Conservation (phyloP, 2,888 invertebrate genomes). For the Amphipoea lucens region DNA sequence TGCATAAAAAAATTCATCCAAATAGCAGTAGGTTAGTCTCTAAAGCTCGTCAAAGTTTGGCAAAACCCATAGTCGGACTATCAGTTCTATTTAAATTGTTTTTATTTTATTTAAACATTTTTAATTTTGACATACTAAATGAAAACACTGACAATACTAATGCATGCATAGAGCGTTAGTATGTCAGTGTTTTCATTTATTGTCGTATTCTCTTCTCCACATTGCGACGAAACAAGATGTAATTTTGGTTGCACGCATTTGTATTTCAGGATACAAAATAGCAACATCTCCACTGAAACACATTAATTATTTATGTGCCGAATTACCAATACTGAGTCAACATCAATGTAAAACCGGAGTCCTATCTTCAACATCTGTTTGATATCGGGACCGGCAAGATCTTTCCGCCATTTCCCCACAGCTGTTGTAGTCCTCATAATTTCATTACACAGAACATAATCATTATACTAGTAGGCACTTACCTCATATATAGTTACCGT, state of each 20-base stretch:
- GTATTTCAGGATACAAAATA: slow-evolving; percentile 2
- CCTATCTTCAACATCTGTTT: background rate
- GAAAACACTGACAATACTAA: too few relatives aligned
- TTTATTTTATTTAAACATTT: background rate
- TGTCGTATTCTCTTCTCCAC: background rate
- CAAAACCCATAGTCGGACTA: too few relatives aligned
- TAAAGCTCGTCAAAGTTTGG: too few relatives aligned
- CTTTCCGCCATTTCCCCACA: slow-evolving; percentile 6
- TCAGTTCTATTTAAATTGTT: too few relatives aligned
- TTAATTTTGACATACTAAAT: background rate
- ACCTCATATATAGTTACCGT: slow-evolving; percentile 46
- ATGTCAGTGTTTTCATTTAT: too few relatives aligned
- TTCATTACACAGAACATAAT: slow-evolving; percentile 27
- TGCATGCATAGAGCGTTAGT: too few relatives aligned
- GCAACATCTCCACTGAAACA: background rate
- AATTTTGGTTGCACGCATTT: background rate
- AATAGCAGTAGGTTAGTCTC: too few relatives aligned
- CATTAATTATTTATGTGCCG: too few relatives aligned
- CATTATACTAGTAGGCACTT: slow-evolving; percentile 44
- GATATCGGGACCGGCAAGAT: background rate
- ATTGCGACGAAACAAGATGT: background rate
- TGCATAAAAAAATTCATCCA: too few relatives aligned
- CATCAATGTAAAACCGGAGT: background rate
- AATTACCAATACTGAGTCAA: background rate
- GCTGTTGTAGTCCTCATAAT: slow-evolving; percentile 20